Conservation (phyloP, 2,888 invertebrate species). For the Sarcophaga variegata region DNA sequence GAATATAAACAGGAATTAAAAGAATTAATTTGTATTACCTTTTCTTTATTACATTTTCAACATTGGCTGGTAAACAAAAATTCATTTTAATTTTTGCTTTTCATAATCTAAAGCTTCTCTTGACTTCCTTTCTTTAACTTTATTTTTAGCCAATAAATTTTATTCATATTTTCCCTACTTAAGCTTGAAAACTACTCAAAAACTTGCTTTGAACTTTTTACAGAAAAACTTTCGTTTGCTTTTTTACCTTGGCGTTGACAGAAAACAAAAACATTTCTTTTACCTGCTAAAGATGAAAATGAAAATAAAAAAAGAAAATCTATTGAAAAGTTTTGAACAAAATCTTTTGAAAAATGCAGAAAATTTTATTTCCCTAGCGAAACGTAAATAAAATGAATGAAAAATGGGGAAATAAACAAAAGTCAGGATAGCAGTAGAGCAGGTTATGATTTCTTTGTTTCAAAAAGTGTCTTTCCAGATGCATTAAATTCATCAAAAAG, state of each 20-base stretch:
- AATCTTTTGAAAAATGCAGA: not conserved
- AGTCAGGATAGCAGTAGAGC: not conserved
- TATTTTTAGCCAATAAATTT: no score
- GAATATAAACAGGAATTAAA: no score
- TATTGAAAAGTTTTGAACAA: no score
- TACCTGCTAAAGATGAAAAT: not conserved
- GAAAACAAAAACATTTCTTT: not conserved
- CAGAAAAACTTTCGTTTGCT: not conserved
- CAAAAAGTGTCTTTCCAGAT: not conserved
- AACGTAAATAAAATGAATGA: not conserved
- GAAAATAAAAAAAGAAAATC: not conserved
- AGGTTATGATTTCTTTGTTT: constrained; percentile 43
- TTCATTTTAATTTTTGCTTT: no score
- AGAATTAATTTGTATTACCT: no score
- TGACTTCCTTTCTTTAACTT: no score
- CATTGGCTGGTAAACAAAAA: no score
- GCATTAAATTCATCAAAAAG: not conserved
- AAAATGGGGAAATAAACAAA: not conserved
- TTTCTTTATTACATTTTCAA: no score
- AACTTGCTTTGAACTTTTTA: not conserved
- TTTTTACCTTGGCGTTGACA: not conserved
- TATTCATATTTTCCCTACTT: not conserved
- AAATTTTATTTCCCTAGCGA: not conserved
- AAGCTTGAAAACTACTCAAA: not conserved
- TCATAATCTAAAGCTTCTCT: no score